Evolutionary conservation across 1,140 invertebrate genomes (phyloP).

Genomic region (Achatina immaculata): DNA sequence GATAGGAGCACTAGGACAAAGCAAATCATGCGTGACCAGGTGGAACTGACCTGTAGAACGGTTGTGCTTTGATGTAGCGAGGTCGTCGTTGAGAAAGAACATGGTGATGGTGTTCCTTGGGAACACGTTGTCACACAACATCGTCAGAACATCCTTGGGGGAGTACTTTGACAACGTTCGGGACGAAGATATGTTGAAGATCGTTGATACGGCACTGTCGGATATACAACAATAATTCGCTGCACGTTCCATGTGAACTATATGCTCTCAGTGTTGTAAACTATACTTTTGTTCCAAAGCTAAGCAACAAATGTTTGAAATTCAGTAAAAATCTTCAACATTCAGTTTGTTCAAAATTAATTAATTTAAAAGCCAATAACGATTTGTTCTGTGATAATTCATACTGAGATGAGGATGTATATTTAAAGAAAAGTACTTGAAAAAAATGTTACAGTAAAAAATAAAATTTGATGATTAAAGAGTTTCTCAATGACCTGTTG

Average conservation of each 20-base stretch:
- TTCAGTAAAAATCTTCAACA: background rate
- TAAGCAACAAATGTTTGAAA: background rate
- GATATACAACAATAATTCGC: background rate
- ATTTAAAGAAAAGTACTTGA: no score
- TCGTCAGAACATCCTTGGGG: constrained; percentile 16
- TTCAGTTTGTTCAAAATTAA: no score
- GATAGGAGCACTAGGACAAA: no score
- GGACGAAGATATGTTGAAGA: background rate
- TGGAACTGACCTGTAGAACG: background rate
- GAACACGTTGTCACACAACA: constrained; percentile 20
- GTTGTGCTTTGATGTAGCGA: background rate
- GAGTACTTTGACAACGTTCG: background rate
- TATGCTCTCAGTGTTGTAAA: background rate
- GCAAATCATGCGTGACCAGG: no score
- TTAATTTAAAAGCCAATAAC: no score
- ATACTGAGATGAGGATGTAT: no score
- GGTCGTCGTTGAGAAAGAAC: constrained; percentile 23
- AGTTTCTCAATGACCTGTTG: no score
- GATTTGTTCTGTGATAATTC: no score
- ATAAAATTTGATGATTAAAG: no score
- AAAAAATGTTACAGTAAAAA: no score
- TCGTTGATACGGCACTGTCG: background rate
- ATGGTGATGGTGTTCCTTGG: constrained; percentile 28
- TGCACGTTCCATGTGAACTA: background rate
- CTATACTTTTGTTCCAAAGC: background rate